phyloP scores from a whole-genome alignment of 2,888 invertebrate species.

The Andrena fulva region DNA sequence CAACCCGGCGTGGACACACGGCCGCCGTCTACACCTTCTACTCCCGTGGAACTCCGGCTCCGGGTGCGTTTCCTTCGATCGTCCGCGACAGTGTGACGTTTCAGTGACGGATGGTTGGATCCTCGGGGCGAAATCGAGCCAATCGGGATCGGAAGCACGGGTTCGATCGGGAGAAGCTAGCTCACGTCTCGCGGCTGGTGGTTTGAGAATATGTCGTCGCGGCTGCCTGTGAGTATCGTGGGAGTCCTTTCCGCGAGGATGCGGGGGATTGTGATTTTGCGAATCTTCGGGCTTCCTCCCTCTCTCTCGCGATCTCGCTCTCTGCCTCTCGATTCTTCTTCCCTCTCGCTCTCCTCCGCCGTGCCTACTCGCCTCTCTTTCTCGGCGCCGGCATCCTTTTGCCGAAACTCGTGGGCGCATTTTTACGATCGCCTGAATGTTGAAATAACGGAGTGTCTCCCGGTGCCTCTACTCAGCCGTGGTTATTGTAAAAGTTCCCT shows the following conservation, averaged over 20 bases:
- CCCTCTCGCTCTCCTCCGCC: background rate
- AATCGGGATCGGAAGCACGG: background rate
- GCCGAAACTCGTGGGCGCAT: slow-evolving; percentile 6
- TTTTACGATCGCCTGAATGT: slow-evolving; percentile 36
- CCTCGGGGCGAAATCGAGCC: background rate
- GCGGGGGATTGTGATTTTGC: slow-evolving; percentile 20
- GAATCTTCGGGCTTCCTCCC: slow-evolving; percentile 30
- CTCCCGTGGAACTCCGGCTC: slow-evolving; percentile 1
- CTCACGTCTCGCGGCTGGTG: background rate
- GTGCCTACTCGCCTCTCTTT: background rate
- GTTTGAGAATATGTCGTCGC: slow-evolving; percentile 15
- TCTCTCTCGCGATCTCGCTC: background rate
- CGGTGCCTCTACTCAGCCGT: background rate
- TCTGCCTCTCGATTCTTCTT: background rate
- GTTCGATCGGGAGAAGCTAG: background rate
- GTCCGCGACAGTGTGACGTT: slow-evolving; percentile 8
- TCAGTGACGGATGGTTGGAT: slow-evolving; percentile 6
- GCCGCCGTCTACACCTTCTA: background rate
- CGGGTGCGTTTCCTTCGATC: slow-evolving; percentile 25
- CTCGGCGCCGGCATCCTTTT: background rate
- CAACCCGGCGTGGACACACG: background rate
- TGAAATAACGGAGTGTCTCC: slow-evolving; percentile 32
- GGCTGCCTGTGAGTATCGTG: slow-evolving; percentile 21
- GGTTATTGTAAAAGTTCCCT: slow-evolving; percentile 34
- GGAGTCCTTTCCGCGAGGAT: background rate